A percentile compares a stretch with the other conserved stretches of the same genome.
Conservation (phyloP, 2,888 invertebrate genomes). For the Drosophila greeni region DNA sequence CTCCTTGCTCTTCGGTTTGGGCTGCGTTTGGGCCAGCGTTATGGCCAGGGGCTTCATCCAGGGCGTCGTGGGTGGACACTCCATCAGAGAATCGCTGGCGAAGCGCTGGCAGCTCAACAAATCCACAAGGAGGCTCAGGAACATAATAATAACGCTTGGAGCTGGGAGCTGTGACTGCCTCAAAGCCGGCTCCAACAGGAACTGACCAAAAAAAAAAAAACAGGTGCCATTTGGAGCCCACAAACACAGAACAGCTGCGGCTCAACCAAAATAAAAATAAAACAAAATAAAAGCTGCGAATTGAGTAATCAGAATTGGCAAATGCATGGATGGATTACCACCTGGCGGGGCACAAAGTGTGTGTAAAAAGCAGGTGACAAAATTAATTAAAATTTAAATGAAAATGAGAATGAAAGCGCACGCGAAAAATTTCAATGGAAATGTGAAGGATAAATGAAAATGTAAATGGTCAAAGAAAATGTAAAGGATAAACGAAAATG, state of each 20-base stretch:
- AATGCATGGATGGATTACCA: constrained; percentile 32
- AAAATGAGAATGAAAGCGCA: constrained; percentile 44
- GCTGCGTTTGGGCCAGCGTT: background rate
- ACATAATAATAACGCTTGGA: constrained; percentile 15
- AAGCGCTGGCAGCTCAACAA: constrained; percentile 45
- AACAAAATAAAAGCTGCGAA: constrained; percentile 2
- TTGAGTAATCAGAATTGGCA: constrained; percentile 18
- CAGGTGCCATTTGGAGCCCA: constrained; percentile 4
- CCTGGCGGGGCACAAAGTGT: background rate
- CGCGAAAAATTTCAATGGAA: constrained; percentile 46
- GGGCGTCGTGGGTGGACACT: constrained; percentile 6
- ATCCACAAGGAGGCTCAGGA: constrained; percentile 46
- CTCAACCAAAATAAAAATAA: constrained; percentile 8
- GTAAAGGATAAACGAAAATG: no score
- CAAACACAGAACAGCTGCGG: constrained; percentile 16
- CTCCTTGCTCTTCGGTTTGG: background rate
- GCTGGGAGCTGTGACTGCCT: background rate
- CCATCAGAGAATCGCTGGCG: constrained; percentile 3
- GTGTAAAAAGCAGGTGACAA: constrained; percentile 44
- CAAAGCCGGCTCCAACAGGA: background rate
- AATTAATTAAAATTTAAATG: constrained; percentile 54
- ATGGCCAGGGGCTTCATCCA: background rate
- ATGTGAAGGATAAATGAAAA: constrained; percentile 8
- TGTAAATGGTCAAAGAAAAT: no score
- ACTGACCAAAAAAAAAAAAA: background rate